These are phyloP conservation scores for Drosophila lowei DNA, from an alignment of 1,140 invertebrate genomes.

Conservation along the genomic window DNA sequence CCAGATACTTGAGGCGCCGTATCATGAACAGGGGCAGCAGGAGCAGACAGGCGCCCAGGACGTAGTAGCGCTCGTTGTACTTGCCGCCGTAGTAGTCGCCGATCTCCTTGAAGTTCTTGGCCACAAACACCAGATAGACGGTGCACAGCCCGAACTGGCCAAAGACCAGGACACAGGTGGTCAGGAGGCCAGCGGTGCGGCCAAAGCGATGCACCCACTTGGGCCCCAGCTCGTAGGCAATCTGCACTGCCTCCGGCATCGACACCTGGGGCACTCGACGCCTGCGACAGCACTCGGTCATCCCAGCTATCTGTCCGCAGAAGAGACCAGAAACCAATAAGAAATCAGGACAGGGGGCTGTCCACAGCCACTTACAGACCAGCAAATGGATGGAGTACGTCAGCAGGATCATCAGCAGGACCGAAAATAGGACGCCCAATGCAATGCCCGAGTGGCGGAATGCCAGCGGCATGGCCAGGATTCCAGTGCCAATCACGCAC, in stretches of 20 bases:
- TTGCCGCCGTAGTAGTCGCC: conserved; percentile 44
- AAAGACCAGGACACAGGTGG: conserved; percentile 57
- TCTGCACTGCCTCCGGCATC: conserved; percentile 61
- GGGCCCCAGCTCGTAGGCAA: conserved; percentile 58
- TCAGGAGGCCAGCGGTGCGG: conserved; percentile 30
- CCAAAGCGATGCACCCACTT: conserved; percentile 45
- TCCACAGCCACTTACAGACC: conserved; percentile 54
- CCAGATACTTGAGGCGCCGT: conserved; percentile 53
- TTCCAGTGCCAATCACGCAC: conserved; percentile 64
- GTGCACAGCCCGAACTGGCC: conserved; percentile 64
- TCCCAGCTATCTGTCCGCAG: conserved; percentile 46
- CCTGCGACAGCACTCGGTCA: conserved; percentile 66
- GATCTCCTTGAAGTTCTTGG: conserved; percentile 68
- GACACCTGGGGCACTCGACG: conserved; percentile 59
- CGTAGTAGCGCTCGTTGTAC: conserved; percentile 49
- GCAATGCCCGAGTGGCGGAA: conserved; percentile 53
- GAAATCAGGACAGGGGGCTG: not conserved
- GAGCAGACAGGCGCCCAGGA: conserved; percentile 38
- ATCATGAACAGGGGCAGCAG: conserved; percentile 61
- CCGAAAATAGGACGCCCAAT: conserved; percentile 38
- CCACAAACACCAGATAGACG: conserved; percentile 65
- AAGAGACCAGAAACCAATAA: conserved; percentile 2
- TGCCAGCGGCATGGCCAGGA: conserved; percentile 63
- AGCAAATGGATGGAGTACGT: conserved; percentile 70
- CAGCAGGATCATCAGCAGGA: conserved; percentile 59